Percentiles rank a stretch among this genome's conserved stretches.
Evolutionary conservation across 2,797 vertebrate species (phyloP).

Genomic region (Gobio occitaniae): DNA sequence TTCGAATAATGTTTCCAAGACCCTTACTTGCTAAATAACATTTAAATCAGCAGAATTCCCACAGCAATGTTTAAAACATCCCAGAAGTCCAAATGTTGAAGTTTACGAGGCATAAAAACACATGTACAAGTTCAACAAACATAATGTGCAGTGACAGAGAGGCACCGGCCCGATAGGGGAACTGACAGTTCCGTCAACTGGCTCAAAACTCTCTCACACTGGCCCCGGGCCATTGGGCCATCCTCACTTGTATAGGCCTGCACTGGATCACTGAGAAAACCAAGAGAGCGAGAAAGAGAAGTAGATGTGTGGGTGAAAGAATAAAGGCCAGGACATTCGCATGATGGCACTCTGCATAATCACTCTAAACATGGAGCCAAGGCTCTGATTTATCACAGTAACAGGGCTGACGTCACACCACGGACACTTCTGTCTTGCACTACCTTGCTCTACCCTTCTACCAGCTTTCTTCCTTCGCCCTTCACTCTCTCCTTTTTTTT

Average conservation of each 20-base stretch:
- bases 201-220: conserved; percentile 24
- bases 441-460: neutral
- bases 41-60: neutral
- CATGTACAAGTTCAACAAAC: conserved; percentile 14
- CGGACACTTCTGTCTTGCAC: neutral
- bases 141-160: conserved; percentile 14
- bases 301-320: conserved; percentile 56
- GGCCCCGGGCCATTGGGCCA: conserved; percentile 24
- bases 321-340: conserved; percentile 53
- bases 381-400: conserved; percentile 67
- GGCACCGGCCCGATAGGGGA: conserved; percentile 1
- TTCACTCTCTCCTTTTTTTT: neutral
- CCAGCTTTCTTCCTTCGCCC: neutral
- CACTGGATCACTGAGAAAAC: conserved; percentile 14
- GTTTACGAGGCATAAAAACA: conserved; percentile 30
- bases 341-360: conserved; percentile 66
- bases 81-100: conserved; percentile 6
- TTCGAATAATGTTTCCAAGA: neutral
- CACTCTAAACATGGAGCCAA: conserved; percentile 52
- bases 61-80: neutral
- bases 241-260: conserved; percentile 8
- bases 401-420: conserved; percentile 56
- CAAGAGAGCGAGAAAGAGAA: conserved; percentile 50
- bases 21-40: neutral
- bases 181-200: conserved; percentile 14